Evolutionary conservation across 1,140 invertebrate genomes (phyloP).

Genomic region (Rhopalosiphum maidis): DNA sequence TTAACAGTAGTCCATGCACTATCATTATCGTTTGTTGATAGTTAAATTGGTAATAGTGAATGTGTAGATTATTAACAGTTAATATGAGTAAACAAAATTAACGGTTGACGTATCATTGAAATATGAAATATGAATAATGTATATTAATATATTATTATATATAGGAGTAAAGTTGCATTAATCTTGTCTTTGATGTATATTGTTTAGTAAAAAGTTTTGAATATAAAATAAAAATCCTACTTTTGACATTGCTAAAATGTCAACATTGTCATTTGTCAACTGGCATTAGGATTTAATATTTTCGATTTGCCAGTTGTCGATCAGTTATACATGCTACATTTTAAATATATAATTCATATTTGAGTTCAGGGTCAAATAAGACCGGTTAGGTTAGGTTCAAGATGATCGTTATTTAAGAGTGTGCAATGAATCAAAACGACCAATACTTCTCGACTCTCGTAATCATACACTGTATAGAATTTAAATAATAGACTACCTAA

Average conservation of each 20-base stretch:
- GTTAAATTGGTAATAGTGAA: background rate
- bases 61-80: background rate
- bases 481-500: background rate
- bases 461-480: background rate
- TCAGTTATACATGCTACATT: background rate
- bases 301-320: background rate
- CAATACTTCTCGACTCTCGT: background rate
- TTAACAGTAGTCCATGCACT: background rate
- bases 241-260: background rate
- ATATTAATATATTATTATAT: no score
- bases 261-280: no score
- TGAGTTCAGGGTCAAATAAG: slow-evolving; percentile 5
- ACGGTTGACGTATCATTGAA: no score
- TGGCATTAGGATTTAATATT: background rate
- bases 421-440: background rate
- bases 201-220: background rate
- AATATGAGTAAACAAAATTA: background rate
- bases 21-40: background rate
- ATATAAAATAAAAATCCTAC: background rate
- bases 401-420: background rate
- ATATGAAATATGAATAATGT: no score
- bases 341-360: slow-evolving; percentile 7
- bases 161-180: background rate
- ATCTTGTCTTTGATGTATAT: background rate
- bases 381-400: slow-evolving; percentile 20